Conservation (phyloP, 2,113 vertebrate species). For the Pygoscelis antarcticus region DNA sequence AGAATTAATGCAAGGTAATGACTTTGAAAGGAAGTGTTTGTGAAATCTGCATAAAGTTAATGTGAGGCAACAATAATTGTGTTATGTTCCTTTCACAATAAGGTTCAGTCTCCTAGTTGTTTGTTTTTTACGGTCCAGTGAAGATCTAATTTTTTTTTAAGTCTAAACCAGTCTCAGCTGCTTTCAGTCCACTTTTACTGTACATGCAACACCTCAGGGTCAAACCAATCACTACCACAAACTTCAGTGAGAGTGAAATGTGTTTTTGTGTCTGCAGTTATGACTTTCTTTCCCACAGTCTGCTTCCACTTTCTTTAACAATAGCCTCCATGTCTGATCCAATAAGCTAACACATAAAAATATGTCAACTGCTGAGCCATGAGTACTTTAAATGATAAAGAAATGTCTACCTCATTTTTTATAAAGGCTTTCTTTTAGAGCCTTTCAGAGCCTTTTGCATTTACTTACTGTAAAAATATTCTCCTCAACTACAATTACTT, state of each 20-base stretch:
- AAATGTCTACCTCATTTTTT: background rate
- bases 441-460: background rate
- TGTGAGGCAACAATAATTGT: background rate
- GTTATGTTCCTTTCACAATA: background rate
- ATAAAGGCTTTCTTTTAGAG: background rate
- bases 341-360: conserved; percentile 10
- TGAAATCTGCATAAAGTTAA: background rate
- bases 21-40: background rate
- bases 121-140: background rate
- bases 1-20: background rate
- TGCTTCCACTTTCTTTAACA: conserved; percentile 35
- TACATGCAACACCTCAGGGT: background rate
- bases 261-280: background rate
- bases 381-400: conserved; percentile 5
- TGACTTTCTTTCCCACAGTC: background rate
- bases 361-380: background rate
- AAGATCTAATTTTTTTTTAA: background rate
- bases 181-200: background rate
- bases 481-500: background rate
- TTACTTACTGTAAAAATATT: background rate
- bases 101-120: background rate
- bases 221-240: background rate
- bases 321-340: background rate
- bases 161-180: background rate
- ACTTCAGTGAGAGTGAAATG: background rate